Evolutionary conservation across 30 jellyfish, hydroid and myxozoan genomes (phyloP).

Genomic region (Chrysaora quinquecirrha): DNA sequence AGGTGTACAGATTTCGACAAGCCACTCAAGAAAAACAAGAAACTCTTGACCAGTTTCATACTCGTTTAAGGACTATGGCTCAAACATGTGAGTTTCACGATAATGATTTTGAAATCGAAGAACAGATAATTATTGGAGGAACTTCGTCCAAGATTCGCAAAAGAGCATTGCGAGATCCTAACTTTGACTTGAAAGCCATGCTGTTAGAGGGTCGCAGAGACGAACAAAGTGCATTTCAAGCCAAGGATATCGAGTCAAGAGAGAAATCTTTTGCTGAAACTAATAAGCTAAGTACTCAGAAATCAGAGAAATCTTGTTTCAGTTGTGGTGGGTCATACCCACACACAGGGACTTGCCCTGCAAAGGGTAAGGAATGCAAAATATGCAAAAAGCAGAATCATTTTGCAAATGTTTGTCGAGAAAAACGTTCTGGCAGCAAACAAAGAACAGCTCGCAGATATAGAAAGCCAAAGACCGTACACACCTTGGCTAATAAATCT

Average conservation of each 20-base stretch:
- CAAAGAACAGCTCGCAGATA: not conserved
- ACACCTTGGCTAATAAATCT: not conserved
- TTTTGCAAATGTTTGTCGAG: too few species aligned
- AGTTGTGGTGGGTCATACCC: too few species aligned
- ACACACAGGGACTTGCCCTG: too few species aligned
- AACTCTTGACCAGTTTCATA: constrained; percentile 44
- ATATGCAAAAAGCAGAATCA: too few species aligned
- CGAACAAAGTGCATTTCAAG: constrained; percentile 34
- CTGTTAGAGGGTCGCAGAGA: constrained; percentile 45
- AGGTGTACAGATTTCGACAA: constrained; percentile 39
- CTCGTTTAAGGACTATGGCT: too few species aligned
- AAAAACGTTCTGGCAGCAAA: too few species aligned
- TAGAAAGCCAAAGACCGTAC: constrained; percentile 2
- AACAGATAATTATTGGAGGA: too few species aligned
- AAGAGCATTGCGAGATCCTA: too few species aligned
- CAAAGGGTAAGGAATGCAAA: too few species aligned
- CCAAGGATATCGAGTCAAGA: constrained; percentile 15
- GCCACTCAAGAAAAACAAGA: constrained; percentile 38
- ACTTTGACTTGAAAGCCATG: too few species aligned
- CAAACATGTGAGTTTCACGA: constrained; percentile 35
- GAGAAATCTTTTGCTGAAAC: constrained; percentile 7
- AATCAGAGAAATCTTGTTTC: too few species aligned
- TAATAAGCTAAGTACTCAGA: constrained; percentile 17
- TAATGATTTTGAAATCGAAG: constrained; percentile 24
- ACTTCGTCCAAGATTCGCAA: too few species aligned